Evolutionary conservation across 2,888 invertebrate genomes (phyloP), one percentile per base, ranked within the genome.

Genomic region (Electrophaes corylata): DNA sequence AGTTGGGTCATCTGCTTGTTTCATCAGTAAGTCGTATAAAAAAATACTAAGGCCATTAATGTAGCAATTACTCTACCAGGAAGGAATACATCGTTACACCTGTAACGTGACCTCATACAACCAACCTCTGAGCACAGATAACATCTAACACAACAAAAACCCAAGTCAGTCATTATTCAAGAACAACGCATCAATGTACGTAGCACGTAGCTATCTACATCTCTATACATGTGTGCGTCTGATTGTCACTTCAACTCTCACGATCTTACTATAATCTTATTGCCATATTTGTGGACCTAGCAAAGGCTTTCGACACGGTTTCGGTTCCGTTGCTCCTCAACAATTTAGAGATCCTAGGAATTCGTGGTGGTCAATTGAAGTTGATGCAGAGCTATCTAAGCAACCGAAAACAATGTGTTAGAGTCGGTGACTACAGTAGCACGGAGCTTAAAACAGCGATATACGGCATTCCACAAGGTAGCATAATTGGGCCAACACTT

Each of bases 211-310:
- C 6, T 40, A 60, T 64, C 60, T 52, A 23, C 44, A 52, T 46
- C 52, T 40, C 14, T 10, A 37, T 4, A 49, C 6, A 3, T 23
- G 52, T 29, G 48, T 19, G 26, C 45, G 56, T 43, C 57, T 31
- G 55, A 44, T 14, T 64, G 64, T 66, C 64, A 58, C 60, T 53
- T 16, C 26, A 43, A 20, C 52, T 66, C 66, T 52, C 66, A 66
- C 64, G 66, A 59, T 57, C 45, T 23, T 6, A 52, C 48, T n/a
- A n/a, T n/a, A n/a, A n/a, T n/a, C n/a, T n/a, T n/a, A n/a, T 39
- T 4, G 48, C 39, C 0, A 11, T 48, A 2, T 48, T 48, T 18
- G 26, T n/a, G n/a, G n/a, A n/a, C n/a, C n/a, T n/a, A n/a, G n/a
- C n/a, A n/a, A n/a, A n/a, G n/a, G n/a, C n/a, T n/a, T n/a, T n/a